A percentile compares a stretch with the other conserved stretches of the same genome.
These are phyloP conservation scores for Trissonchulus latispiculum DNA, from an alignment of 2,888 invertebrate genomes.

Conservation along the genomic window DNA sequence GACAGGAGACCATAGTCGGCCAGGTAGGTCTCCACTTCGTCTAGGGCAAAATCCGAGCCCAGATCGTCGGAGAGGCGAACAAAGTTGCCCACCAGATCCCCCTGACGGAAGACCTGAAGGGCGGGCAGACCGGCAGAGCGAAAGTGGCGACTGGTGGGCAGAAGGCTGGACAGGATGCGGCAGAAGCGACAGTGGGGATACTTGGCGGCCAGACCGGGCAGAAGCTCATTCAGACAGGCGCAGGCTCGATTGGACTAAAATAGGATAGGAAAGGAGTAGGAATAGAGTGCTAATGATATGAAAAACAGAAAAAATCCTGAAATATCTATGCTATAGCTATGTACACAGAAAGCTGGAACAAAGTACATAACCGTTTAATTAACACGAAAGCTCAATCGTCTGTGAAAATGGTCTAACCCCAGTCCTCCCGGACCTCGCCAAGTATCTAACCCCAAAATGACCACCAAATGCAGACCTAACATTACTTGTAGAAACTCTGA, in stretches of 20 bases:
- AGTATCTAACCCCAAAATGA: too few species aligned
- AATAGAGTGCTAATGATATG: too few species aligned
- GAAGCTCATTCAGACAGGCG: not conserved
- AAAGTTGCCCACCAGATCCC: slow-evolving; percentile 82
- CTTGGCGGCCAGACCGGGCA: not conserved
- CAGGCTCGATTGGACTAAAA: not conserved
- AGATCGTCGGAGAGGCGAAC: slow-evolving; percentile 73
- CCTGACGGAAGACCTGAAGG: slow-evolving; percentile 74
- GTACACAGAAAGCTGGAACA: too few species aligned
- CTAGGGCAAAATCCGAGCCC: slow-evolving; percentile 76
- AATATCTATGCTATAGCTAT: too few species aligned
- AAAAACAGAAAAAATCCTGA: too few species aligned
- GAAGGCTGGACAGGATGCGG: not conserved
- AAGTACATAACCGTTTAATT: too few species aligned
- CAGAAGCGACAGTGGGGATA: not conserved
- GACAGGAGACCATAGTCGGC: not conserved
- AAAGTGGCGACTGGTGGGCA: not conserved
- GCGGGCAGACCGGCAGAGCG: slow-evolving; percentile 55
- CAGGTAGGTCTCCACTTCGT: slow-evolving; percentile 78
- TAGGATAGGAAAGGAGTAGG: not conserved
- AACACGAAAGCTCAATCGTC: too few species aligned
- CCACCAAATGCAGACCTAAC: too few species aligned
- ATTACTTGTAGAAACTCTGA: too few species aligned
- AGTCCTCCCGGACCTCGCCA: too few species aligned
- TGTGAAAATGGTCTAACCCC: too few species aligned